Conservation (phyloP, 1,140 invertebrate genomes). For the Rhizoglyphus robini region DNA sequence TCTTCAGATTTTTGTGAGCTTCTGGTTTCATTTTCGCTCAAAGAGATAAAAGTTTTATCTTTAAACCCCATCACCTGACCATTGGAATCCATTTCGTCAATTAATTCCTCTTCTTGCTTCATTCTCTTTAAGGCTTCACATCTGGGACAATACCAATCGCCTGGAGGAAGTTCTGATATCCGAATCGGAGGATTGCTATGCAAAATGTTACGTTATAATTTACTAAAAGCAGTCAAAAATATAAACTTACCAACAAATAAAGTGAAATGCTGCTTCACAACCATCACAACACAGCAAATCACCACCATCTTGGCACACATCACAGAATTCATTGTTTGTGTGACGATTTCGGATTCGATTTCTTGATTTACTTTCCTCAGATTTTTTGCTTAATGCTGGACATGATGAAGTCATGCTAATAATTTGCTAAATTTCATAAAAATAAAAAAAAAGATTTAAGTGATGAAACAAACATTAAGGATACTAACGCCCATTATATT, state of each 20-base stretch:
- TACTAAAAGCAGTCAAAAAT: background rate
- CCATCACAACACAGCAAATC: conserved; percentile 89
- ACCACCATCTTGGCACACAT: conserved; percentile 79
- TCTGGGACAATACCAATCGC: conserved; percentile 75
- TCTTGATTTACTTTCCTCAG: too few species aligned
- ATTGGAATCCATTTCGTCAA: background rate
- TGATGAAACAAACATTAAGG: too few species aligned
- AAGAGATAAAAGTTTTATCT: too few species aligned
- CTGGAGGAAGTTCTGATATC: conserved; percentile 68
- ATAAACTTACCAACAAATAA: conserved; percentile 70
- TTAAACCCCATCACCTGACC: too few species aligned
- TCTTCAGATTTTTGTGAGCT: too few species aligned
- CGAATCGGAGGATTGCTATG: conserved; percentile 72
- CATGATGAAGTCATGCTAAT: too few species aligned
- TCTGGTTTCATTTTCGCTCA: too few species aligned
- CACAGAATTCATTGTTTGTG: conserved; percentile 84
- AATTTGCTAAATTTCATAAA: too few species aligned
- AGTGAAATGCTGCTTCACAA: conserved; percentile 85
- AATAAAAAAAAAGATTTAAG: too few species aligned
- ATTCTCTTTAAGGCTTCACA: conserved; percentile 39
- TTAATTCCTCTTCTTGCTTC: background rate
- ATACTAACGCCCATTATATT: too few species aligned
- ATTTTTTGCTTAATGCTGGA: too few species aligned
- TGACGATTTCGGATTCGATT: too few species aligned
- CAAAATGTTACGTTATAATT: conserved; percentile 22